Percentiles rank a stretch among this genome's conserved stretches.
Evolutionary conservation across 2,888 invertebrate genomes (phyloP).

Genomic region (Tubiluchus corallicola): DNA sequence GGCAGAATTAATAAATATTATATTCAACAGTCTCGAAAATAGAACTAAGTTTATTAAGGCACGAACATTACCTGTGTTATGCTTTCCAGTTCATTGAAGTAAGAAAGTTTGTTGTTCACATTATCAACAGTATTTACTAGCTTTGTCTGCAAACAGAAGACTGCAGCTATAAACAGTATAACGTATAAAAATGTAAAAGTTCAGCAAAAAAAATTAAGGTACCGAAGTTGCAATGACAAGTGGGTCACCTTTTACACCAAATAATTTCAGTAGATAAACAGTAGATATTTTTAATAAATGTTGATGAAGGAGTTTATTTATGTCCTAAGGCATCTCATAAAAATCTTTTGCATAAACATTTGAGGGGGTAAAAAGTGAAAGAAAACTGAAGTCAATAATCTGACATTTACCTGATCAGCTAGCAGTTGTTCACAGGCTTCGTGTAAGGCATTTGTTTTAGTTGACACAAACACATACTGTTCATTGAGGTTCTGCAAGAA

Average conservation of each 20-base stretch:
- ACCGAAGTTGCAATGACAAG: too few species aligned
- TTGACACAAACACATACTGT: slow-evolving; percentile 67
- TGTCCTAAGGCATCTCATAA: too few species aligned
- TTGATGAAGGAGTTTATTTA: too few species aligned
- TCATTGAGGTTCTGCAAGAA: slow-evolving; percentile 50
- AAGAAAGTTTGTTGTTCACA: slow-evolving; percentile 56
- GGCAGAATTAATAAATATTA: too few species aligned
- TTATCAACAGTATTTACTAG: slow-evolving; percentile 58
- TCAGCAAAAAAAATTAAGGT: slow-evolving; percentile 5
- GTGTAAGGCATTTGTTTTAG: slow-evolving; percentile 78
- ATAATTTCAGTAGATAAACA: too few species aligned
- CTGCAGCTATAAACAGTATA: slow-evolving; percentile 8
- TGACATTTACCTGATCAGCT: slow-evolving; percentile 44
- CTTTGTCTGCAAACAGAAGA: slow-evolving; percentile 38
- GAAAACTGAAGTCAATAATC: background rate
- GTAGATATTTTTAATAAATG: too few species aligned
- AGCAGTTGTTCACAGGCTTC: slow-evolving; percentile 76
- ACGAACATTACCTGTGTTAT: slow-evolving; percentile 42
- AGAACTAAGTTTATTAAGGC: too few species aligned
- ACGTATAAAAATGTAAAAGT: slow-evolving; percentile 2
- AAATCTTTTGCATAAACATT: slow-evolving; percentile 4
- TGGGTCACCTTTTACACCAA: too few species aligned
- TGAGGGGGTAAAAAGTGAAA: background rate
- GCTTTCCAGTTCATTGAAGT: slow-evolving; percentile 65
- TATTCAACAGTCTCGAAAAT: too few species aligned